These are phyloP conservation scores for Microctenopoma lineatum DNA, from an alignment of 2,797 vertebrate genomes.

Conservation along the genomic window DNA sequence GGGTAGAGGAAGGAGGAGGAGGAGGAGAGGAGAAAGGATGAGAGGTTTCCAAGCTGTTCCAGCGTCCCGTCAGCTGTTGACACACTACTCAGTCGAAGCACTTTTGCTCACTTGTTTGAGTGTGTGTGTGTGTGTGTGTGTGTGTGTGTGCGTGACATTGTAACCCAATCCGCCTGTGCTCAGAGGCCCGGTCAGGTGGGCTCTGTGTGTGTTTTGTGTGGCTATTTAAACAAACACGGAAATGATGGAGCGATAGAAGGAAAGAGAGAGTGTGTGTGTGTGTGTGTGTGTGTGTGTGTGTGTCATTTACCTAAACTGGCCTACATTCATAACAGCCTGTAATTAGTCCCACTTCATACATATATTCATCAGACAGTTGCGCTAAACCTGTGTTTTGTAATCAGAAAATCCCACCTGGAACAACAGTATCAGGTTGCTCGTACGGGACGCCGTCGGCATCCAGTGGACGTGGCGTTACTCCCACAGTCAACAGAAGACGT, in stretches of 20 bases:
- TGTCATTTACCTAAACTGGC: conserved; percentile 53
- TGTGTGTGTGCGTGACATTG: conserved; percentile 2
- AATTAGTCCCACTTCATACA: conserved; percentile 60
- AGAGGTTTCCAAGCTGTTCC: conserved; percentile 16
- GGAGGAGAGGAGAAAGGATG: not conserved
- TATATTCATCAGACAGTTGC: conserved; percentile 55
- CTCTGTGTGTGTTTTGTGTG: conserved; percentile 2
- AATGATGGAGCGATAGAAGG: not conserved
- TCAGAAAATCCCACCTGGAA: conserved; percentile 42
- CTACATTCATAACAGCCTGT: conserved; percentile 52
- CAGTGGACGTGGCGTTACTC: not conserved
- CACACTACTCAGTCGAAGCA: conserved; percentile 29
- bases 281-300: not conserved
- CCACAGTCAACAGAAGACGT: no score
- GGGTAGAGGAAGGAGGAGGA: not conserved
- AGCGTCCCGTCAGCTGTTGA: conserved; percentile 30
- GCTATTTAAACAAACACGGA: conserved; percentile 11
- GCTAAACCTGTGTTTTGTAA: conserved; percentile 59
- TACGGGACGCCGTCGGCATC: not conserved
- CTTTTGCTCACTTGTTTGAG: conserved; percentile 7
- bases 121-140: not conserved
- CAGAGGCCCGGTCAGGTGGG: conserved; percentile 5
- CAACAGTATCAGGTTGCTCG: not conserved
- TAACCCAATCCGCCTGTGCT: conserved; percentile 2
- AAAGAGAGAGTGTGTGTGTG: conserved; percentile 6